A percentile compares a stretch with the other conserved stretches of the same genome.
These are phyloP conservation scores for Polypterus bichir DNA, from an alignment of 2,113 vertebrate genomes.

Conservation along the genomic window DNA sequence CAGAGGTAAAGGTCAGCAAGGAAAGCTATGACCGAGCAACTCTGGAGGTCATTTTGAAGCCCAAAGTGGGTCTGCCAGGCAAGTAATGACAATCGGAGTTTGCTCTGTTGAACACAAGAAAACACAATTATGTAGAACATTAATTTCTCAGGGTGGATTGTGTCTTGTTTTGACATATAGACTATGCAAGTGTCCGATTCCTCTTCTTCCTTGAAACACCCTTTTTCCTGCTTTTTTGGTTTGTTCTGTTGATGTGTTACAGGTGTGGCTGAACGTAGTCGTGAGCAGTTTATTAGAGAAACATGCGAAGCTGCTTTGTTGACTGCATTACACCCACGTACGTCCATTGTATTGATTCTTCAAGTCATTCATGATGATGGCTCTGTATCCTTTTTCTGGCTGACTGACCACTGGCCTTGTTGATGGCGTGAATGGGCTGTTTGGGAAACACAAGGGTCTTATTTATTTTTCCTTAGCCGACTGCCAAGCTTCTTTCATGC, in stretches of 20 bases:
- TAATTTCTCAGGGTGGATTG: too few relatives aligned
- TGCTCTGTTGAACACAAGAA: too few relatives aligned
- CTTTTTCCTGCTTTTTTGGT: background rate
- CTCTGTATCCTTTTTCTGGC: conserved; percentile 67
- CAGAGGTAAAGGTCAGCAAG: conserved; percentile 74
- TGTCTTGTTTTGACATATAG: too few relatives aligned
- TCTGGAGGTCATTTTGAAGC: conserved; percentile 73
- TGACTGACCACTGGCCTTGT: too few relatives aligned
- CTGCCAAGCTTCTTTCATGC: conserved; percentile 63
- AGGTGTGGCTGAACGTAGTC: conserved; percentile 70
- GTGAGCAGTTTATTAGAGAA: conserved; percentile 71
- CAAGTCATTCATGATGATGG: conserved; percentile 76
- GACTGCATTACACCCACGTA: conserved; percentile 67
- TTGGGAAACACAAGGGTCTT: background rate
- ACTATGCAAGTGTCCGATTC: background rate
- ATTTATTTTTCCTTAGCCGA: conserved; percentile 31
- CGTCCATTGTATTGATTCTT: conserved; percentile 70
- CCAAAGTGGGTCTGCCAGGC: conserved; percentile 79
- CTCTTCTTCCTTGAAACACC: background rate
- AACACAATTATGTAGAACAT: too few relatives aligned
- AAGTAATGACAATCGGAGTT: conserved; percentile 5
- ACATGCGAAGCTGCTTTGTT: conserved; percentile 66
- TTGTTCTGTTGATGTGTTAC: background rate
- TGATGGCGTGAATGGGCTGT: background rate
- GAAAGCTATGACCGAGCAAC: conserved; percentile 80